Evolutionary conservation across 2,797 vertebrate species (phyloP), one percentile per base, ranked within the genome.

Genomic region (Pelochelys cantorii): DNA sequence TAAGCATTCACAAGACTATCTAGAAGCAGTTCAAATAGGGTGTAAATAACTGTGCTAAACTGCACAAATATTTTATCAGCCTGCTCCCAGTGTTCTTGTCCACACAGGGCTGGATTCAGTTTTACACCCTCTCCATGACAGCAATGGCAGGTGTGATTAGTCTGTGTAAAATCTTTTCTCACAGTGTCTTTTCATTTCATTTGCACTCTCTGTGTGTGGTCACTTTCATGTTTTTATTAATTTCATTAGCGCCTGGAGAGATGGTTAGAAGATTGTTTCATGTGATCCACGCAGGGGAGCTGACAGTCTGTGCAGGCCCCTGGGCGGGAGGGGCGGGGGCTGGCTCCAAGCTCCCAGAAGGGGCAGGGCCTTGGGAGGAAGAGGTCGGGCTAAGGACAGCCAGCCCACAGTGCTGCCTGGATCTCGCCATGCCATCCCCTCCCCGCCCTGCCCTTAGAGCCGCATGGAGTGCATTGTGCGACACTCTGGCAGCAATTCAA

Each of bases 41-140:
- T 90, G 48, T 84, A 92, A 92, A 90, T 88, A 94, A 54, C 82
- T n/a, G 31, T 84, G 15, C 62, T 86, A 60, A 27, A 34, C 7
- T 88, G 68, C 68, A 87, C 59, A 96, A 88, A 88, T 93, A 60
- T 90, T 91, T 96, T 59, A 88, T 89, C 84, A 95, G 23, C 55
- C 48, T 91, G 31, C 29, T 86, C 2, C 88, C 86, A 82, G 65
- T 74, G 83, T 86, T 79, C 5, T 12, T 92, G 48, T 87, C 65
- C 60, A 82, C 31, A 0, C 0, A 89, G 29, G 42, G 82, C 54
- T 7, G 5, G 77, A 83, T 86, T 83, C 83, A 17, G 12, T 53
- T 62, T 79, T 79, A 68, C 81, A 80, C 3, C 62, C 81, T 27
- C 85, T 18, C 23, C 60, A 79, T 10, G 82, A 93, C 17, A 59